Conservation (phyloP, 2,888 invertebrate species). For the Hydrotaea cyrtoneurina region DNA sequence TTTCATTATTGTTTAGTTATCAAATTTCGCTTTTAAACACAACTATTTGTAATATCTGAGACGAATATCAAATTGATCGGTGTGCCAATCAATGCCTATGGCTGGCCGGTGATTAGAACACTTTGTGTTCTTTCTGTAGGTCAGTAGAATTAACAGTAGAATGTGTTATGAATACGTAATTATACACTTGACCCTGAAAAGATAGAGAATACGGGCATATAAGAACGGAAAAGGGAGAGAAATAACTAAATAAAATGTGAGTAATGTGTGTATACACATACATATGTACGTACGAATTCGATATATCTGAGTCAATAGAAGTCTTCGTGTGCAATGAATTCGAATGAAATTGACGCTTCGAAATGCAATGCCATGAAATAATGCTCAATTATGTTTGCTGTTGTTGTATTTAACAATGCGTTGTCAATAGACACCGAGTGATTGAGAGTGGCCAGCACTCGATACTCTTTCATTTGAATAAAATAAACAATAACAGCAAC, state of each 20-base stretch:
- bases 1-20: not conserved
- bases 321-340: not conserved
- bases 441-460: too few species aligned
- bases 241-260: not conserved
- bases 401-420: not conserved
- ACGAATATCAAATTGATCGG: not conserved
- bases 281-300: not conserved
- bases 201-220: not conserved
- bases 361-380: conserved; percentile 2
- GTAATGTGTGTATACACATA: too few species aligned
- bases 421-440: not conserved
- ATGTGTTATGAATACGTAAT: conserved; percentile 56
- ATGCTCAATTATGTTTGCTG: too few species aligned
- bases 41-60: not conserved
- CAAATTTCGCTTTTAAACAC: conserved; percentile 24
- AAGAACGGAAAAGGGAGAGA: not conserved
- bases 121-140: conserved; percentile 61
- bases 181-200: conserved; percentile 41
- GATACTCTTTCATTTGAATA: not conserved
- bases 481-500: not conserved
- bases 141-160: conserved; percentile 45
- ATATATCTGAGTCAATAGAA: not conserved
- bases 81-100: not conserved
- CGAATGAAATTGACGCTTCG: not conserved
- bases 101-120: conserved; percentile 38